A percentile compares a stretch with the other conserved stretches of the same genome.
phyloP scores from a whole-genome alignment of 2,113 vertebrate genomes.

The Aphyosemion australe region DNA sequence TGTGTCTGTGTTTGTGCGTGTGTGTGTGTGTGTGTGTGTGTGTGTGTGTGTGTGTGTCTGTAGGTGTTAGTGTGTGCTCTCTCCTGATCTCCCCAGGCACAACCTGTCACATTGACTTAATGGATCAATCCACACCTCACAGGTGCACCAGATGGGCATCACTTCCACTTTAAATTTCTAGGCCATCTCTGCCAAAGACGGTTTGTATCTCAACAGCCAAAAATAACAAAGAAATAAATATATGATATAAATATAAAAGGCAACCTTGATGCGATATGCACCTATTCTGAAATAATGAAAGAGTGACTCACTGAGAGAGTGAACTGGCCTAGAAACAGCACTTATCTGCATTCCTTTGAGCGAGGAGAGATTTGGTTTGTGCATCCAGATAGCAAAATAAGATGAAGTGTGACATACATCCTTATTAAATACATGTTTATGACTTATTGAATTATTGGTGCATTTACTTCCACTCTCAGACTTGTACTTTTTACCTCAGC shows the following conservation, averaged over 20 bases:
- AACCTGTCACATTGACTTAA: slow-evolving; percentile 52
- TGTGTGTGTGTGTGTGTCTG: slow-evolving; percentile 10
- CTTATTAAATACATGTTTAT: not conserved
- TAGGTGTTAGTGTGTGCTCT: slow-evolving; percentile 4
- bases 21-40: slow-evolving; percentile 9
- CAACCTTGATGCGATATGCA: slow-evolving; percentile 6
- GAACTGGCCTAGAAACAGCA: slow-evolving; percentile 12
- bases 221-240: slow-evolving; percentile 4
- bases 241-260: slow-evolving; percentile 2
- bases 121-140: slow-evolving; percentile 56
- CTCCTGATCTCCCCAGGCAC: slow-evolving; percentile 27
- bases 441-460: not conserved
- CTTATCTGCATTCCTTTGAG: slow-evolving; percentile 18
- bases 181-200: slow-evolving; percentile 15
- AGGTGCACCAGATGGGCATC: slow-evolving; percentile 58
- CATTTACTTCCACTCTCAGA: not conserved
- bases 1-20: too few species aligned
- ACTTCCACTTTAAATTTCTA: slow-evolving; percentile 39
- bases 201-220: slow-evolving; percentile 20
- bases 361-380: slow-evolving; percentile 3
- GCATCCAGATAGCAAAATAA: not conserved
- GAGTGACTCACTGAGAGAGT: slow-evolving; percentile 16
- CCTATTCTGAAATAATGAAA: slow-evolving; percentile 19
- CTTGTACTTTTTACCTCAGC: not conserved
- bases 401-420: not conserved